Evolutionary conservation across 2,113 vertebrate genomes (phyloP), one percentile per base, ranked within the genome.

Genomic region (Nannobrachium achirus): DNA sequence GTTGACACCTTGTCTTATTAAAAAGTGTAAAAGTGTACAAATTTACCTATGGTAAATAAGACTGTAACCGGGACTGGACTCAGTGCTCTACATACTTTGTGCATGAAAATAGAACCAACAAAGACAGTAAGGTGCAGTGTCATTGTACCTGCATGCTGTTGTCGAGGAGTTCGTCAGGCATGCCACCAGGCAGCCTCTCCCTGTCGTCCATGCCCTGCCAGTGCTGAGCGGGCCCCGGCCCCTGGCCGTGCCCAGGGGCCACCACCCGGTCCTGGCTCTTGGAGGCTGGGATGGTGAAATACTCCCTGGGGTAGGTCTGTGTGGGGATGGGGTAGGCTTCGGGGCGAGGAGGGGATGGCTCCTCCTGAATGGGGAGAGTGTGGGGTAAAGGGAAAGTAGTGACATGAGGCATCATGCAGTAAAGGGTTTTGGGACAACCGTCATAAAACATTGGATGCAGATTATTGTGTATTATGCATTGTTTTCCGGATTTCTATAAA

Each of bases 241-340:
- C 25, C 51, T 18, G 25, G 25, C 25, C 76, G 63, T 76, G 87
- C 0, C 81, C 89, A 0, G 85, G 81, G 20, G 64, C 95, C 83
- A 95, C 93, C 71, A 96, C 91, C 73, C 96, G 91, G 72, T 99
- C 98, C 86, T 97, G 96, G 66, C 95, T 95, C 83, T 95, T 98
- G 6, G 96, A 95, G 46, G 95, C 95, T 7, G 97, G 98, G 84
- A 98, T 96, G 42, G 98, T 99, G 89, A 98, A 99, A 90, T 98
- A 99, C 41, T 99, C 98, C 65, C 97, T 93, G 69, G 95, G 90
- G 75, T 97, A 99, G 0, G 97, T 98, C 88, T 99, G 96, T 16
- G 98, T 99, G 63, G 98, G 97, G 81, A 99, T 98, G 69, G 98
- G 98, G 82, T 98, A 99, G 51, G 96, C 98, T 81, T 99, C 98